phyloP scores from a whole-genome alignment of 2,797 vertebrate genomes.

The Pseudomugil tenellus region DNA sequence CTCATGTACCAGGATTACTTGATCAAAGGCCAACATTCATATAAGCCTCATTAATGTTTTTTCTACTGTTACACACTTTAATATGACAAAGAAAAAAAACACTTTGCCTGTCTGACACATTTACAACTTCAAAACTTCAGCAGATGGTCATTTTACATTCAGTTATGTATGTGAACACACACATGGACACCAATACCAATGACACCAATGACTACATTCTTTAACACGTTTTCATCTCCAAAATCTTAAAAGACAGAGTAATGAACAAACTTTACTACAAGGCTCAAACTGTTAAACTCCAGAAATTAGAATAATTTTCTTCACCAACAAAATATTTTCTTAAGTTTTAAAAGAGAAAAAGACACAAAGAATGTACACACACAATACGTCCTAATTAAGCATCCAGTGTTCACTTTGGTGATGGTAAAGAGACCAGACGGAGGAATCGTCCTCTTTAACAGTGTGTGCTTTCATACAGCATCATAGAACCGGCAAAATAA shows the following conservation, averaged over 20 bases:
- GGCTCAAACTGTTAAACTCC: no score
- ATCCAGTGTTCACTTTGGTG: no score
- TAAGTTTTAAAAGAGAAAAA: no score
- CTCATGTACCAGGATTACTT: background rate
- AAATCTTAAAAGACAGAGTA: background rate
- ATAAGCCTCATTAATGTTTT: background rate
- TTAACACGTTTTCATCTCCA: background rate
- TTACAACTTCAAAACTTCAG: background rate
- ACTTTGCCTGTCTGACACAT: background rate
- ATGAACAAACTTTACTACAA: no score
- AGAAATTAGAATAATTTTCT: no score
- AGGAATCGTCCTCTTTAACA: no score
- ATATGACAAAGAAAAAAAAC: background rate
- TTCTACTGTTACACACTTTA: background rate
- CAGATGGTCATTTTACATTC: background rate
- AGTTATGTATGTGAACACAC: background rate
- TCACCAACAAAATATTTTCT: no score
- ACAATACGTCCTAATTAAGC: no score
- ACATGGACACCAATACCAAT: background rate
- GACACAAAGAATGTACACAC: no score
- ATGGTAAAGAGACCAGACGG: no score
- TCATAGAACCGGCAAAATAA: no score
- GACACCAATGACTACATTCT: slow-evolving; percentile 11
- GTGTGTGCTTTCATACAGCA: no score
- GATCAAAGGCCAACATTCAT: background rate